phyloP scores from a whole-genome alignment of 92 coral and sea anemone genomes.

The Epizoanthus fatuus region DNA sequence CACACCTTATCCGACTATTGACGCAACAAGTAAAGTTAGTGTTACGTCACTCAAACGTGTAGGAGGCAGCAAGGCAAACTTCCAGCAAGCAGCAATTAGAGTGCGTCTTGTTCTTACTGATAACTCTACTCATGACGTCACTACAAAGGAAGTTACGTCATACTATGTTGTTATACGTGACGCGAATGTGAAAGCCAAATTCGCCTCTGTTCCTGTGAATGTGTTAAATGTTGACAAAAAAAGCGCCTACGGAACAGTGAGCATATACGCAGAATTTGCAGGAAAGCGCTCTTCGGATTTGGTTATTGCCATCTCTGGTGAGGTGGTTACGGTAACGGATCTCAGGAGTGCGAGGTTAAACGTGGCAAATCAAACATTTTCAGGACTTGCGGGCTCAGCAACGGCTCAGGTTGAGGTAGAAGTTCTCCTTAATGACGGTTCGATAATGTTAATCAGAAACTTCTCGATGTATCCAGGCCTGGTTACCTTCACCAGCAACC shows the following conservation, averaged over 20 bases:
- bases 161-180: conserved; percentile 53
- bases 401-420: conserved; percentile 61
- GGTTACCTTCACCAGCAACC: conserved; percentile 41
- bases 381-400: conserved; percentile 59
- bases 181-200: conserved; percentile 59
- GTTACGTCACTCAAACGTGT: conserved; percentile 63
- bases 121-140: conserved; percentile 62
- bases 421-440: conserved; percentile 68
- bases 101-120: conserved; percentile 67
- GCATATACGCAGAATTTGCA: conserved; percentile 54
- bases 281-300: conserved; percentile 51
- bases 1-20: conserved; percentile 43
- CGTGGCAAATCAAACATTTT: conserved; percentile 63
- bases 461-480: conserved; percentile 57
- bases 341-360: conserved; percentile 48
- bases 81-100: conserved; percentile 63
- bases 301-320: conserved; percentile 45
- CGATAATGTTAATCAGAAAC: conserved; percentile 55
- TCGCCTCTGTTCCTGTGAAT: conserved; percentile 45
- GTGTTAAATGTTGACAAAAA: conserved; percentile 47
- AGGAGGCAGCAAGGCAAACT: conserved; percentile 60
- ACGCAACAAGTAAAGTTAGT: not conserved
- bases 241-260: conserved; percentile 59
- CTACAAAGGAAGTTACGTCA: conserved; percentile 58
- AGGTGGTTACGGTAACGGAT: conserved; percentile 45